A percentile compares a stretch with the other conserved stretches of the same genome.
Conservation (phyloP, 2,797 vertebrate species). For the Miichthys miiuy region DNA sequence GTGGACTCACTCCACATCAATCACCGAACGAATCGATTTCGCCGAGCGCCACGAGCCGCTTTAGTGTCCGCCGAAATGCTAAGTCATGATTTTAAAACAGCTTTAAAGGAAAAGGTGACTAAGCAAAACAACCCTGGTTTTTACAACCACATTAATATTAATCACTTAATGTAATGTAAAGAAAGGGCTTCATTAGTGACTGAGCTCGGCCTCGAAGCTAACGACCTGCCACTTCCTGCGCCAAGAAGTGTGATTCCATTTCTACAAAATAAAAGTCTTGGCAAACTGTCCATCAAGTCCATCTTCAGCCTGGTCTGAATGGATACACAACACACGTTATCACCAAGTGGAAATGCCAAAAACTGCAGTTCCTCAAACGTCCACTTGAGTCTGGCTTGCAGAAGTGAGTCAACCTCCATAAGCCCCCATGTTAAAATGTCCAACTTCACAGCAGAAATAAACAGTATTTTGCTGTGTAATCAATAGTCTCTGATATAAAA, state of each 20-base stretch:
- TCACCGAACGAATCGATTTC: background rate
- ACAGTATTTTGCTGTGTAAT: no score
- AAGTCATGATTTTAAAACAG: constrained; percentile 11
- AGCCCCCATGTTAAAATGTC: no score
- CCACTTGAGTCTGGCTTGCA: no score
- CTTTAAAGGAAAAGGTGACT: background rate
- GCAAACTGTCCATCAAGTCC: background rate
- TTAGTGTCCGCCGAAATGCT: background rate
- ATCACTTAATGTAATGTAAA: constrained; percentile 31
- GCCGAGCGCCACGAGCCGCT: background rate
- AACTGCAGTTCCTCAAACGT: no score
- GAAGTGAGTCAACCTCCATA: no score
- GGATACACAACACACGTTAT: background rate
- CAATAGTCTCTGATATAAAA: no score
- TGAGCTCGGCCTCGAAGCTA: background rate
- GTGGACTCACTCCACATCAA: background rate
- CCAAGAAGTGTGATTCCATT: constrained; percentile 1
- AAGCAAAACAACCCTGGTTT: background rate
- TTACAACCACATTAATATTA: constrained; percentile 26
- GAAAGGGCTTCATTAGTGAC: constrained; percentile 24
- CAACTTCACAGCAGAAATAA: no score
- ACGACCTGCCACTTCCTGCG: constrained; percentile 8
- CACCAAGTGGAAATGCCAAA: no score
- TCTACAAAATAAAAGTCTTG: background rate
- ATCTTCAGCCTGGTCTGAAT: background rate